A percentile compares a stretch with the other conserved stretches of the same genome.
These are phyloP conservation scores for Drosophila navojoa DNA, from an alignment of 1,140 invertebrate genomes.

Conservation along the genomic window DNA sequence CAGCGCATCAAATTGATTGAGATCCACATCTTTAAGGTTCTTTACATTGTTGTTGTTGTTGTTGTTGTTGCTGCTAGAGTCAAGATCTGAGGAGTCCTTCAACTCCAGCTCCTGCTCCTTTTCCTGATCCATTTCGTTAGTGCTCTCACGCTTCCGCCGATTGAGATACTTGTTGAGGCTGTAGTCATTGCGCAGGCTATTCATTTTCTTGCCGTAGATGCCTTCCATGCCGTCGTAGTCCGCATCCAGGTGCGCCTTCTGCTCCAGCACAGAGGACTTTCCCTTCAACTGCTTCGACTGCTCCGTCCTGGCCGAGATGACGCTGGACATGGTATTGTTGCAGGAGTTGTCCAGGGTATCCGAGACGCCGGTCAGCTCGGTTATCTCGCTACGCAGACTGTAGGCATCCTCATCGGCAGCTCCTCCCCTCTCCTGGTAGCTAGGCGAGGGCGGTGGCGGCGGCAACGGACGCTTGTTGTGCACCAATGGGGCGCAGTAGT, in stretches of 20 bases:
- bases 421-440: background rate
- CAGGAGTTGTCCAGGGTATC: slow-evolving; percentile 66
- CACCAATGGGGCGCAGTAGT: slow-evolving; percentile 59
- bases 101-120: slow-evolving; percentile 19
- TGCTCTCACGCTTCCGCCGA: slow-evolving; percentile 48
- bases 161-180: slow-evolving; percentile 82
- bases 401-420: slow-evolving; percentile 64
- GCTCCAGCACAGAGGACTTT: background rate
- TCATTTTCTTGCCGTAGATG: slow-evolving; percentile 73
- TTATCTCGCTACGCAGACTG: slow-evolving; percentile 78
- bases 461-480: slow-evolving; percentile 63
- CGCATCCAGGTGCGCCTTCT: slow-evolving; percentile 37
- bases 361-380: slow-evolving; percentile 76
- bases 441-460: slow-evolving; percentile 54
- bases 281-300: slow-evolving; percentile 26
- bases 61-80: slow-evolving; percentile 41
- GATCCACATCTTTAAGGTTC: slow-evolving; percentile 63
- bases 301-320: slow-evolving; percentile 55
- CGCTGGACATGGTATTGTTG: slow-evolving; percentile 72
- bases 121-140: background rate
- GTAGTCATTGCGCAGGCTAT: slow-evolving; percentile 76
- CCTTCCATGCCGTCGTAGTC: slow-evolving; percentile 71
- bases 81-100: slow-evolving; percentile 39
- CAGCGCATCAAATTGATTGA: slow-evolving; percentile 74
- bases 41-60: slow-evolving; percentile 52